Base-by-base conservation (phyloP, 2,888 invertebrate species). In the Drosophila bunnanda region DNA sequence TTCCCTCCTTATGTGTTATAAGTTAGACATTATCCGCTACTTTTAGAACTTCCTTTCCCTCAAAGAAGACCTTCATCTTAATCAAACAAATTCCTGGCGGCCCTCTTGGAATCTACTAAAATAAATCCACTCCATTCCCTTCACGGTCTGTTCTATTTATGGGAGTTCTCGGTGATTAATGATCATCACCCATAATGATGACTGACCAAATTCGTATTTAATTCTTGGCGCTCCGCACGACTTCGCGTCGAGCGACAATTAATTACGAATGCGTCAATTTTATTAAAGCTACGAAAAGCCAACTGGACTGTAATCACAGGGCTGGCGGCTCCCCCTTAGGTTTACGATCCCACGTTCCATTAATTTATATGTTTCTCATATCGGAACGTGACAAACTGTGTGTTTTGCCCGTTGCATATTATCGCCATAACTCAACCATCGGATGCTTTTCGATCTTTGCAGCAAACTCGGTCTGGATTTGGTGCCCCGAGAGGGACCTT, bases 391-490 rank as follows among this genome's bases (percentile, higher is more conserved):
- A 87, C 83, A 78, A 83, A 77, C 68, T 77, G 75, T 79, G 52
- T 36, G 38, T 43, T 44, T 34, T 48, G 28, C 20, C 44, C 39
- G 25, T 36, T 60, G 57, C 44, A 58, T 62, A 41, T 59, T 34
- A 36, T 34, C 38, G 48, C 56, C 46, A 78, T 50, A 46, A 71
- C 61, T 75, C 65, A 71, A 20, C 38, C 34, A 30, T 8, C 36
- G 57, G 25, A 62, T 58, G 17, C 58, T 36, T 59, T 67, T 53
- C 44, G 41, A 60, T 71, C 64, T 57, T 91, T 94, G 43, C 94
- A 98, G 98, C 92, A 97, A 98, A 94, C 94, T 98, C 56, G 97
- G 97, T 0, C 92, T 98, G 90, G 98, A 98, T 93, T 93, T 98
- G 90, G 98, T 98, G 28, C 98, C 98, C 0, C 94, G 98, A 30